These are phyloP conservation scores for Lasiurus cinereus DNA, from an alignment of 2,113 vertebrate genomes.

Conservation along the genomic window DNA sequence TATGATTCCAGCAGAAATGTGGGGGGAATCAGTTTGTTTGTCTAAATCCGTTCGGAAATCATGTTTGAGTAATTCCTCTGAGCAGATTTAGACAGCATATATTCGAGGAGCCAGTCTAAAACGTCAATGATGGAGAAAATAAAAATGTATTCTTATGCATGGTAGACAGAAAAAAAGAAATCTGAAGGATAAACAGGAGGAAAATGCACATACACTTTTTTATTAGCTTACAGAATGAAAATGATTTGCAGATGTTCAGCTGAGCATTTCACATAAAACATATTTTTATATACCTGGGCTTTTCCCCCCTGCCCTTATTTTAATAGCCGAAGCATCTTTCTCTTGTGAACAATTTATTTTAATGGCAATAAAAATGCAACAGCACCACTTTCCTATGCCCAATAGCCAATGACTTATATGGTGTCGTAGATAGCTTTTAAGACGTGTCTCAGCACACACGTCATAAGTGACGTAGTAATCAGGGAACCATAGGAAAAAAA, in stretches of 20 bases:
- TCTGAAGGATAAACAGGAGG: conserved; percentile 70
- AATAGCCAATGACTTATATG: not conserved
- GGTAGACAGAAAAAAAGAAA: conserved; percentile 65
- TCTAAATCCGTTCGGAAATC: conserved; percentile 45
- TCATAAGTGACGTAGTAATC: not conserved
- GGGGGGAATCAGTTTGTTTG: conserved; percentile 55
- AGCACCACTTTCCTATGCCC: conserved; percentile 48
- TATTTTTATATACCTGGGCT: conserved; percentile 73
- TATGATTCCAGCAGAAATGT: conserved; percentile 46
- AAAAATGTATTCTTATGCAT: conserved; percentile 65
- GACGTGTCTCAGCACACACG: accelerated
- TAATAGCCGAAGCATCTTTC: conserved; percentile 71
- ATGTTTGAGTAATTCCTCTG: conserved; percentile 52
- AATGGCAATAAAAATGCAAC: conserved; percentile 64
- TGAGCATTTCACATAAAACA: conserved; percentile 73
- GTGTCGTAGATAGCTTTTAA: not conserved
- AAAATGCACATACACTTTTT: conserved; percentile 71
- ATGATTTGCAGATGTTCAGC: conserved; percentile 80
- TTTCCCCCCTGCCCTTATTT: conserved; percentile 68
- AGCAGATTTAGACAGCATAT: conserved; percentile 31
- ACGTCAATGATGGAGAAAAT: conserved; percentile 59
- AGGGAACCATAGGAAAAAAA: not conserved
- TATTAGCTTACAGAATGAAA: conserved; percentile 79
- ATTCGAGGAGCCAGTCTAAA: conserved; percentile 62
- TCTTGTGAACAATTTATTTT: conserved; percentile 73